phyloP scores from a whole-genome alignment of 2,113 vertebrate genomes.

The Tapirus terrestris region DNA sequence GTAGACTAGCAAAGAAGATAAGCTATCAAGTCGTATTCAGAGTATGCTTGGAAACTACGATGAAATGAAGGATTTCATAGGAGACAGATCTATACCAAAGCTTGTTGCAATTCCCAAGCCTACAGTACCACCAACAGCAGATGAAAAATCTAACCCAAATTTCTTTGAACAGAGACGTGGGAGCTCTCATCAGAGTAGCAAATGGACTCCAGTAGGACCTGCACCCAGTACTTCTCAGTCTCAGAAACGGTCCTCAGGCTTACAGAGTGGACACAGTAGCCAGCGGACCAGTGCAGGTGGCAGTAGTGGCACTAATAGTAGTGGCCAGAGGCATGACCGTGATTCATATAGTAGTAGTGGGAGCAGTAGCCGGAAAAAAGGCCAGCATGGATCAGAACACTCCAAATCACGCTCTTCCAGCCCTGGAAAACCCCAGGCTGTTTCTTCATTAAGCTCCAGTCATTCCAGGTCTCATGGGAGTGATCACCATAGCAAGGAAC shows the following conservation, averaged over 20 bases:
- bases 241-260: constrained; percentile 92
- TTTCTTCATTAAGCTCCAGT: constrained; percentile 91
- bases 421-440: constrained; percentile 90
- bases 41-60: constrained; percentile 99
- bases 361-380: constrained; percentile 91
- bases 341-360: constrained; percentile 87
- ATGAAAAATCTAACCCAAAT: constrained; percentile 92
- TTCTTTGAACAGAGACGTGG: constrained; percentile 95
- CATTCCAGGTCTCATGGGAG: constrained; percentile 92
- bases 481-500: constrained; percentile 96
- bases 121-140: constrained; percentile 91
- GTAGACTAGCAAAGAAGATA: constrained; percentile 98
- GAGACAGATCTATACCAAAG: constrained; percentile 94
- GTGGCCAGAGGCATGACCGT: constrained; percentile 93
- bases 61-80: constrained; percentile 98
- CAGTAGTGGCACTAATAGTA: constrained; percentile 81
- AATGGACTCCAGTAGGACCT: constrained; percentile 98
- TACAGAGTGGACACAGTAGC: constrained; percentile 89
- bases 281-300: constrained; percentile 84
- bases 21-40: constrained; percentile 98
- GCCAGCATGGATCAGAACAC: constrained; percentile 96
- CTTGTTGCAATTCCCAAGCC: constrained; percentile 91
- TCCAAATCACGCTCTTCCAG: constrained; percentile 94
- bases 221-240: constrained; percentile 93
- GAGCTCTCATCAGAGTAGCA: constrained; percentile 93